Evolutionary conservation across 2,888 invertebrate genomes (phyloP).

Genomic region (Pristionchus exspectatus): DNA sequence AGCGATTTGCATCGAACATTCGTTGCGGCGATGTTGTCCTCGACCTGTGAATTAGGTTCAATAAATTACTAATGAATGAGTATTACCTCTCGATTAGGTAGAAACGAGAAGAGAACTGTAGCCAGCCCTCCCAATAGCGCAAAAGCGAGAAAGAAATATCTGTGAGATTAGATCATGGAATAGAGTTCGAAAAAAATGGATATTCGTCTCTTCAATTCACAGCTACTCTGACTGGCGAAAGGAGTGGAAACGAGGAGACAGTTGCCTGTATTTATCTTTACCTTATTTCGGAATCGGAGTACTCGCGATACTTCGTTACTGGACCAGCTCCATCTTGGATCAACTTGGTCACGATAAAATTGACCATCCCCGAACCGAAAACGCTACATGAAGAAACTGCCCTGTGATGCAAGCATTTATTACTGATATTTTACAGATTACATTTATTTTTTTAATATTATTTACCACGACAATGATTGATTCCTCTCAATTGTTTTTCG

Average conservation of each 20-base stretch:
- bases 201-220: too few species aligned
- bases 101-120: neutral
- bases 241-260: neutral
- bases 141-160: constrained; percentile 20
- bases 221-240: neutral
- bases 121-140: neutral
- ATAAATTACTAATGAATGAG: neutral
- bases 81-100: neutral
- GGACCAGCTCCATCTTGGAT: neutral
- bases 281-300: constrained; percentile 24
- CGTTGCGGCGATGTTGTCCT: neutral
- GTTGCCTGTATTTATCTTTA: neutral
- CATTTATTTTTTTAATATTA: neutral
- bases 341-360: constrained; percentile 23
- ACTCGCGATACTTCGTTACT: constrained; percentile 43
- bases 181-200: neutral
- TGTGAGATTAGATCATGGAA: neutral
- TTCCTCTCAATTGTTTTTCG: constrained; percentile 27
- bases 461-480: constrained; percentile 38
- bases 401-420: neutral
- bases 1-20: neutral
- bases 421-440: too few species aligned
- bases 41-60: neutral
- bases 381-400: neutral
- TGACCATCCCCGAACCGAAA: neutral